Evolutionary conservation across 2,888 invertebrate genomes (phyloP).

Genomic region (Trichopria drosophilae): DNA sequence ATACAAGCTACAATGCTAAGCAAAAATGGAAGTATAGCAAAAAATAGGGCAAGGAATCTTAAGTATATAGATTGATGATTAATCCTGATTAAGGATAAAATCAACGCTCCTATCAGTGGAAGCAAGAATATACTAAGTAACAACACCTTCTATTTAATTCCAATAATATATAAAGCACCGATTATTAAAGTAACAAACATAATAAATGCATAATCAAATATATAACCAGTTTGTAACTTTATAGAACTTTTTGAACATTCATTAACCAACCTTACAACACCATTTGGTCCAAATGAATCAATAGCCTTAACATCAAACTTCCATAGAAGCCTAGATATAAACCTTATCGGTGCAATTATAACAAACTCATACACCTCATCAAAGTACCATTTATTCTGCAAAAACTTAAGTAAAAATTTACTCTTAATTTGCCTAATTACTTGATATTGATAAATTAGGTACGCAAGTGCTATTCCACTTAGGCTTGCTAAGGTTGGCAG

Average conservation of each 20-base stretch:
- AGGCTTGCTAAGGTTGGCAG: conserved; percentile 17
- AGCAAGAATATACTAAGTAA: conserved; percentile 22
- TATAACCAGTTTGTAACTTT: conserved; percentile 21
- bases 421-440: conserved; percentile 22
- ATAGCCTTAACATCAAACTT: conserved; percentile 21
- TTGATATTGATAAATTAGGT: conserved; percentile 18
- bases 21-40: conserved; percentile 20
- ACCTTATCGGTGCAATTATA: conserved; percentile 18
- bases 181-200: conserved; percentile 20
- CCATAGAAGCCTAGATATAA: conserved; percentile 19
- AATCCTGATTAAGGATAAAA: conserved; percentile 20
- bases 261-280: conserved; percentile 16
- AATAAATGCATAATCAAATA: conserved; percentile 21
- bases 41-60: conserved; percentile 22
- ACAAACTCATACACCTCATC: conserved; percentile 19
- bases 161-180: conserved; percentile 21
- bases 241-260: conserved; percentile 20
- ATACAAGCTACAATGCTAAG: conserved; percentile 22
- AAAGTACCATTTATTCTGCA: conserved; percentile 20
- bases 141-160: conserved; percentile 21
- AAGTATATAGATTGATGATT: conserved; percentile 21
- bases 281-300: conserved; percentile 19
- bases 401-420: conserved; percentile 19
- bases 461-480: conserved; percentile 19
- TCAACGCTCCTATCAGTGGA: conserved; percentile 20